Base-by-base conservation (phyloP, 1,140 invertebrate species). In the Sarcophaga bullata region DNA sequence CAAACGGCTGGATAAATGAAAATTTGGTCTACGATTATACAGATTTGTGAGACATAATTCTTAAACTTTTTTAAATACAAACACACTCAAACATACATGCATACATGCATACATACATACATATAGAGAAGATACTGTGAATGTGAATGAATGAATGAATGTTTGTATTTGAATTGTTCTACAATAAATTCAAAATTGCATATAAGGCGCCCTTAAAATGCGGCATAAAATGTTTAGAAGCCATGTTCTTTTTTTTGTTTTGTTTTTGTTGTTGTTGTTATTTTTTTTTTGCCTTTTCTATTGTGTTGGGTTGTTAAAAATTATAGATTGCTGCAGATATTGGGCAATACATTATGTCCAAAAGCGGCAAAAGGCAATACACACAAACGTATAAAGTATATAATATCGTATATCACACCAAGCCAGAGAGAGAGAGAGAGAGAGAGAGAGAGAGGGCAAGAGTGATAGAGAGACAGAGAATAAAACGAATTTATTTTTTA, bases 151-250 rank as follows among this genome's bases (percentile, higher is more conserved):
- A 37, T 37, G 25, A 37, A 37, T 37, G 25, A 37, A 4, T 37
- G 25, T 68, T 8, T 62, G n/a, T 62, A 25, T 68, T 19, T 68
- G 62, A 68, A 68, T 68, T 68, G 17, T 19, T 68, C 9, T 68
- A 68, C 62, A 68, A 68, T 68, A 68, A 68, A 68, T 68, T 68
- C n/a, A 68, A 68, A 68, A 68, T 68, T 68, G 62, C 62, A 68
- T 68, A 68, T 68, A 68, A 68, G 62, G 62, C 62, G 62, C 62
- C 62, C 17, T 68, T 68, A 68, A 68, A 68, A 68, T 68, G 62
- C 62, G 62, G 62, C 62, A 68, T 68, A 68, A 68, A 68, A 17
- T 68, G 15, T 68, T 68, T 68, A 68, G n/a, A 68, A 37, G 25
- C 4, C 25, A 37, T 37, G 25, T 4, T 37, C 4, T 37, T 37